Evolutionary conservation across 1,140 invertebrate species (phyloP).

Genomic region (Bombus confusus): DNA sequence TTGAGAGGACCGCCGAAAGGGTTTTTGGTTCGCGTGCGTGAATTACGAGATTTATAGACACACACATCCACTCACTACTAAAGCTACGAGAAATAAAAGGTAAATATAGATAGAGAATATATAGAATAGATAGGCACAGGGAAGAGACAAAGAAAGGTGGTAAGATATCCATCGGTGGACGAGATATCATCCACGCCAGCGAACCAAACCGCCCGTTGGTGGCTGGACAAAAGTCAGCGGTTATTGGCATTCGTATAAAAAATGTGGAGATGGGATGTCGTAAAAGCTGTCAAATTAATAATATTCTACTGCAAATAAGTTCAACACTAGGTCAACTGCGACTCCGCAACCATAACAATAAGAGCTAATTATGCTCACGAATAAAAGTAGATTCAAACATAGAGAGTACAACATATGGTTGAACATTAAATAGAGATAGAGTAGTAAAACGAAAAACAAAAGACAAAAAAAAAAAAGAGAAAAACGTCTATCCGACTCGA

Average conservation of each 20-base stretch:
- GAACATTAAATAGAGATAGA: not conserved
- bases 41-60: slow-evolving; percentile 73
- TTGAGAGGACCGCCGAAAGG: slow-evolving; percentile 60
- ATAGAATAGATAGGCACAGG: slow-evolving; percentile 15
- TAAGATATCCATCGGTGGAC: not conserved
- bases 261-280: slow-evolving; percentile 76
- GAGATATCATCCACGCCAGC: slow-evolving; percentile 71
- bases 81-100: slow-evolving; percentile 74
- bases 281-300: slow-evolving; percentile 82
- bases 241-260: slow-evolving; percentile 71
- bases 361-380: slow-evolving; percentile 55
- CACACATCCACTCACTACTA: slow-evolving; percentile 81
- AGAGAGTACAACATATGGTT: not conserved
- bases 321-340: slow-evolving; percentile 82
- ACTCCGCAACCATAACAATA: slow-evolving; percentile 83
- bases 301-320: slow-evolving; percentile 84
- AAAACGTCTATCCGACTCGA: slow-evolving; percentile 18
- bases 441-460: not conserved
- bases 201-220: slow-evolving; percentile 74
- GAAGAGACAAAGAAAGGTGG: slow-evolving; percentile 34
- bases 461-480: not conserved
- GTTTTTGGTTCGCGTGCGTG: slow-evolving; percentile 78
- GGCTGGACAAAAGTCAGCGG: slow-evolving; percentile 66
- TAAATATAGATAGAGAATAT: slow-evolving; percentile 15
- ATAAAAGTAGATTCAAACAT: not conserved